Percentiles rank a stretch among this genome's conserved stretches.
Conservation (phyloP, 2,888 invertebrate species). For the Plutella xylostella region DNA sequence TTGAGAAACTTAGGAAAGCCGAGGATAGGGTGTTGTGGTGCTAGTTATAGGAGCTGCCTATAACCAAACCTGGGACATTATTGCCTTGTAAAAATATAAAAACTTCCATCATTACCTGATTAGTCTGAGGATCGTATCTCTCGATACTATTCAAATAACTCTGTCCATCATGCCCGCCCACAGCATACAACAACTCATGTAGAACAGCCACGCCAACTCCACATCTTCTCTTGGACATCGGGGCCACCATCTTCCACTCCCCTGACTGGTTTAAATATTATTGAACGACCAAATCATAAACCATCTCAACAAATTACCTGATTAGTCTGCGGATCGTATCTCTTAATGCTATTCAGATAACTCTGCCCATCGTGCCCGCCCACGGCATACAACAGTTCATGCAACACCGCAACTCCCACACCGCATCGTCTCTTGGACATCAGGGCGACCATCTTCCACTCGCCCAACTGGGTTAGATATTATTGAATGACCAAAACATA, state of each 20-base stretch:
- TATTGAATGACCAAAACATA: no score
- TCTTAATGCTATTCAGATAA: conserved; percentile 82
- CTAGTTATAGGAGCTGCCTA: no score
- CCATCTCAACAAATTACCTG: no score
- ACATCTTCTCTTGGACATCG: conserved; percentile 98
- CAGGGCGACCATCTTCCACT: conserved; percentile 99
- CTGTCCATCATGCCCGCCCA: conserved; percentile 98
- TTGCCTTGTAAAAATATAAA: no score
- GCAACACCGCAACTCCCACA: conserved; percentile 97
- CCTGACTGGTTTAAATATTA: no score
- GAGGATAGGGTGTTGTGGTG: no score
- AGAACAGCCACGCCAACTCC: conserved; percentile 98
- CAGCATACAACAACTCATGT: conserved; percentile 96
- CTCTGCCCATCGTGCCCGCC: conserved; percentile 98
- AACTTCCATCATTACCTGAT: no score
- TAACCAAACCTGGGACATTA: no score
- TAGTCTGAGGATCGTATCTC: conserved; percentile 58
- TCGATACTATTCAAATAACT: conserved; percentile 86
- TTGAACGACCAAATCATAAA: no score
- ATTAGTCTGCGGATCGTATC: conserved; percentile 59
- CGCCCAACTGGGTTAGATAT: no score
- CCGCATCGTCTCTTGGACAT: conserved; percentile 99
- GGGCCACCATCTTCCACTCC: conserved; percentile 99
- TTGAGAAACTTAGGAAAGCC: no score
- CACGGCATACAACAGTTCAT: conserved; percentile 96